Evolutionary conservation across 1,140 invertebrate genomes (phyloP), one percentile per base, ranked within the genome.

Genomic region (Drosophila repleta): DNA sequence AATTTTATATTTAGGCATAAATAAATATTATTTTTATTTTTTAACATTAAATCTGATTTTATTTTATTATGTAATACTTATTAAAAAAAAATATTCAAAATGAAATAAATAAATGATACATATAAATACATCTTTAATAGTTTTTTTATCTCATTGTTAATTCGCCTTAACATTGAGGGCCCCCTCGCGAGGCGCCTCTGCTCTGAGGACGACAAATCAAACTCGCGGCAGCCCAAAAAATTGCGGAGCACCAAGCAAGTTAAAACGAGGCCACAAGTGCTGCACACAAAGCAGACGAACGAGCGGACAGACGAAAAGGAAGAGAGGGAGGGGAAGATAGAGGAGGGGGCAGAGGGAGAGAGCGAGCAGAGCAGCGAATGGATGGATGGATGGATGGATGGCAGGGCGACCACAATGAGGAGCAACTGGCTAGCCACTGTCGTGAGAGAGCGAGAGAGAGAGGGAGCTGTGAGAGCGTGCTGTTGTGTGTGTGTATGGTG

Each of bases 231-330:
- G 48, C 57, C 79, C 80, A 71, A 84, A 84, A 82, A 84, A 82
- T 81, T 84, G 81, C 62, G 82, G 82, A 57, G 82, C 69, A 74
- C 82, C 77, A 62, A 73, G 51, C 69, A 84, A 81, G 82, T 79
- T 74, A 87, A 84, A 84, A 87, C 77, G 81, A 84, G 81, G 81
- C 81, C 81, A 71, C 68, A 71, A 83, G 70, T 71, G 43, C 51
- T 11, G 53, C 53, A 70, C 51, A 70, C 43, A 64, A 61, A 64
- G 18, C 39, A 18, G 39, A 15, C 37, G 37, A 15, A 39, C 13
- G 13, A 17, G 5, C 39, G 39, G 39, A 7, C 39, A 56, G 66
- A 69, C 57, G 45, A 46, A 35, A 48, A 3, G 26, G 17, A 0
- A 17, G 20, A 13, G 41, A 26, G 3, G 32, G 43, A 15, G 11